Evolutionary conservation across 23 tunicate species (phyloP).

Genomic region (Botrylloides violaceus): DNA sequence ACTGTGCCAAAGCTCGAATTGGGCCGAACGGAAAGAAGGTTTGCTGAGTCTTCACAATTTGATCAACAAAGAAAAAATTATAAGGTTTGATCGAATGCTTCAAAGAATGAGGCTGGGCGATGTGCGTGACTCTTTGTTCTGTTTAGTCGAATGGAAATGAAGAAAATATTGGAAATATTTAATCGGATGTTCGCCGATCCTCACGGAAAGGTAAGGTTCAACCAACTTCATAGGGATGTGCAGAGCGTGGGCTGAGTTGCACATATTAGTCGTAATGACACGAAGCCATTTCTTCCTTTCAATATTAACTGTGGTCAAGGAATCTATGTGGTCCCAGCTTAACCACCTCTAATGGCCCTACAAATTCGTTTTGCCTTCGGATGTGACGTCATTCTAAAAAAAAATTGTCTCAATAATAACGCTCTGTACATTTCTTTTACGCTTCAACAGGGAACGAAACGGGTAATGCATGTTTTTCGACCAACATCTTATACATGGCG

Average conservation of each 20-base stretch:
- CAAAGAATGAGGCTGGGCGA: not conserved
- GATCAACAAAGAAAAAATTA: conserved; percentile 36
- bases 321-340: not conserved
- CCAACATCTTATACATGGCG: not conserved
- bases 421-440: conserved; percentile 2
- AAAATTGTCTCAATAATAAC: too few species aligned
- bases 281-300: too few species aligned
- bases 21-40: conserved; percentile 94
- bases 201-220: conserved; percentile 69
- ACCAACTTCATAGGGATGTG: not conserved
- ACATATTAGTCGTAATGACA: too few species aligned
- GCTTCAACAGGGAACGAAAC: conserved; percentile 25
- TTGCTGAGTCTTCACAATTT: conserved; percentile 53
- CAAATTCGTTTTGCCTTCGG: too few species aligned
- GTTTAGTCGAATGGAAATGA: conserved; percentile 80
- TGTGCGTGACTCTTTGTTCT: not conserved
- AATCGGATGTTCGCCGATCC: conserved; percentile 96
- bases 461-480: conserved; percentile 15
- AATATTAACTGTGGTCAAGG: too few species aligned
- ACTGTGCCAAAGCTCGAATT: conserved; percentile 57
- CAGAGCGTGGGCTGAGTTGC: too few species aligned
- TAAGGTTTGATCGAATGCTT: conserved; percentile 39
- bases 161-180: conserved; percentile 81
- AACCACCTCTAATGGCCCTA: not conserved
- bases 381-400: too few species aligned